These are phyloP conservation scores for Pentamera pediparva DNA, from an alignment of 53 echinoderm and acorn worm species.

Conservation along the genomic window DNA sequence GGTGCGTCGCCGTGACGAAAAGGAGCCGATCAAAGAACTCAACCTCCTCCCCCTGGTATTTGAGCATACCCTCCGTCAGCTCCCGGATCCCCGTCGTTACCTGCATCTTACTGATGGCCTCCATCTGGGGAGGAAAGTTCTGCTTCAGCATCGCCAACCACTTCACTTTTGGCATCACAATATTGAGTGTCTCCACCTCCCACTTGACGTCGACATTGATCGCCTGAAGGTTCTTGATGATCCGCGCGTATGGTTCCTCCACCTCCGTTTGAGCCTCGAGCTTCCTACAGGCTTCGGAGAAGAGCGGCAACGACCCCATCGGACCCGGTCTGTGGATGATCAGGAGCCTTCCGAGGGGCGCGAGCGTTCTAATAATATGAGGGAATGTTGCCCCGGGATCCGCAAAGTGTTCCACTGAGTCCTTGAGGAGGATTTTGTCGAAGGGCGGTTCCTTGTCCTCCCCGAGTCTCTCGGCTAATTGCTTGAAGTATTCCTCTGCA, in stretches of 20 bases:
- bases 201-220: constrained; percentile 85
- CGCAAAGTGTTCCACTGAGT: constrained; percentile 83
- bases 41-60: constrained; percentile 89
- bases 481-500: constrained; percentile 92
- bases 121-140: constrained; percentile 95
- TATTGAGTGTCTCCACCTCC: constrained; percentile 89
- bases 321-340: constrained; percentile 89
- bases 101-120: constrained; percentile 72
- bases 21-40: constrained; percentile 92
- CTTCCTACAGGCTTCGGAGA: constrained; percentile 67
- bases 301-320: constrained; percentile 89
- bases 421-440: constrained; percentile 88
- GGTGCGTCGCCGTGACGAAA: constrained; percentile 77
- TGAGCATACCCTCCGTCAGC: constrained; percentile 95
- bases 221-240: constrained; percentile 66
- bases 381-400: constrained; percentile 61
- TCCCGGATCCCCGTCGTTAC: constrained; percentile 81
- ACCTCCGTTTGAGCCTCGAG: constrained; percentile 66
- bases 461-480: constrained; percentile 50
- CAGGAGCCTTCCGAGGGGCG: constrained; percentile 60
- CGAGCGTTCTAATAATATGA: constrained; percentile 78
- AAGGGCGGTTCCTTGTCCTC: constrained; percentile 72
- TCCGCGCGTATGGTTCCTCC: constrained; percentile 92
- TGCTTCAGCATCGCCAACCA: constrained; percentile 94
- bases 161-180: constrained; percentile 91